Percentiles rank a stretch among this genome's conserved stretches.
phyloP scores from a whole-genome alignment of 92 coral and sea anemone genomes.

The Porites cylindrica region DNA sequence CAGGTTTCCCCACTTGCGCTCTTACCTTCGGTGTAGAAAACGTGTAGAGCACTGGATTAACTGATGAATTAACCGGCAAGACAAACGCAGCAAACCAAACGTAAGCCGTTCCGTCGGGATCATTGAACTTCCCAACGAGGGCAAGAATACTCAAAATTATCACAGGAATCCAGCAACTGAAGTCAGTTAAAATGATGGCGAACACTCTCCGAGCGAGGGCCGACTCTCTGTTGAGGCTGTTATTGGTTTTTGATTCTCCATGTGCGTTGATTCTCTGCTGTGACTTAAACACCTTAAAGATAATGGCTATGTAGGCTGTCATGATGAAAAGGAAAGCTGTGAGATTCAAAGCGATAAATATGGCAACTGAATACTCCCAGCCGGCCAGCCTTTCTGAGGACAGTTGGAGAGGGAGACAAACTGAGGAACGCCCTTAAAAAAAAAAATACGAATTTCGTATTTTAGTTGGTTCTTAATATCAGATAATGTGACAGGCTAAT shows the following conservation, averaged over 20 bases:
- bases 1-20: too few species aligned
- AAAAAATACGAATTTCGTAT: too few species aligned
- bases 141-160: constrained; percentile 55
- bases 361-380: constrained; percentile 58
- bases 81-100: too few species aligned
- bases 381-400: constrained; percentile 56
- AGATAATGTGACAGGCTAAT: too few species aligned
- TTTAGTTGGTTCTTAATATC: too few species aligned
- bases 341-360: constrained; percentile 48
- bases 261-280: constrained; percentile 22
- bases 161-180: constrained; percentile 66
- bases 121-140: constrained; percentile 40
- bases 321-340: constrained; percentile 50
- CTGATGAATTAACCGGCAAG: too few species aligned
- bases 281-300: constrained; percentile 22
- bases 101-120: constrained; percentile 38
- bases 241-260: constrained; percentile 14
- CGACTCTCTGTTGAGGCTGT: constrained; percentile 32
- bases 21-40: too few species aligned
- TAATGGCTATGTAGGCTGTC: constrained; percentile 45
- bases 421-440: constrained; percentile 56
- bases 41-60: too few species aligned
- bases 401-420: constrained; percentile 63
- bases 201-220: constrained; percentile 49
- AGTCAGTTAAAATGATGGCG: constrained; percentile 58